Base-by-base conservation (phyloP, 2,888 invertebrate species). In the Camponotus fellah region DNA sequence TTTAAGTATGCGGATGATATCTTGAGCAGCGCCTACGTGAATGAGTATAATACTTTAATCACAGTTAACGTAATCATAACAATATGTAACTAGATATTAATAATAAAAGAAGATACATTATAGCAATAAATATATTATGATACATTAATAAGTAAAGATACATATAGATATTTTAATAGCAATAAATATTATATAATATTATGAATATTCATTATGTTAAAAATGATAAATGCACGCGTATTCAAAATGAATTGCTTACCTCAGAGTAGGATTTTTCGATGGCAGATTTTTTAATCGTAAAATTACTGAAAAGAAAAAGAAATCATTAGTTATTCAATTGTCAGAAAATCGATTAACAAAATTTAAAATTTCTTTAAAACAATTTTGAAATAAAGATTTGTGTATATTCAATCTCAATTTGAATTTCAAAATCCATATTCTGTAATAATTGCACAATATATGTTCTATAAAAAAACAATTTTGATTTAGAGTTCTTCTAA, bases 191-290 rank as follows among this genome's bases (percentile, higher is more conserved):
- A n/a, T n/a, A n/a, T n/a, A n/a, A n/a, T 49, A 71, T 12, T 34
- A 53, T 53, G 12, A 49, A 43, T 72, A 43, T 8, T 43, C n/a
- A 32, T 40, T 56, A 71, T 68, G 12, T 68, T 40, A 49, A 49
- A 34, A 34, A 56, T 40, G 40, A 58, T 58, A 58, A 12, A 3
- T 34, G 14, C 12, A 0, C 3, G 2, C 17, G 5, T 6, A 62
- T 34, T 26, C 4, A 49, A 76, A 71, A 34, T 37, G 4, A 32
- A 9, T 53, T 75, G 94, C 96, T 95, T 95, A 98, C 98, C 96
- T 99, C 99, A 10, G 98, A 98, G 95, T 99, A 99, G 0, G 98
- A 98, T 94, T 98, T 99, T 95, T 99, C 99, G 91, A 99, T 98
- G 85, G 98, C 97, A 68, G 98, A 98, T 90, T 98, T 96, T 95